Base-by-base conservation (phyloP, 2,888 invertebrate genomes). In the Metellina segmentata region DNA sequence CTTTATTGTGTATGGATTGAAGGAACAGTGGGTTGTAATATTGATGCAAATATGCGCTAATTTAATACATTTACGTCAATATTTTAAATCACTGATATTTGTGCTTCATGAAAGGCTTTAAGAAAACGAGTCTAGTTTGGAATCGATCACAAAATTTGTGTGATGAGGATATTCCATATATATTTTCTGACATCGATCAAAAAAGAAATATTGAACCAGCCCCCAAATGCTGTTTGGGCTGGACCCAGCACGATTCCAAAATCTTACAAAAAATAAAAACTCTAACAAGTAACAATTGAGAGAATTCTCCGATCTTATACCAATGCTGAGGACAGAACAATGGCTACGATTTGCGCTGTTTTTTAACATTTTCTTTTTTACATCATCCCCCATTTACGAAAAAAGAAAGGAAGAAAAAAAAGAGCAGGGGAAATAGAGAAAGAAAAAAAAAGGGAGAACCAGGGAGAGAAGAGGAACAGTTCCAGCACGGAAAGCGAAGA, bases 381-480 rank as follows among this genome's bases (percentile, higher is more conserved):
- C 83, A 83, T 83, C 72, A 87, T 20, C 87, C 78, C 79, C 69
- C 49, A n/a, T 77, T 48, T 19, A 49, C 20, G 51, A 70, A 69
- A 34, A 34, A 77, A 85, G n/a, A n/a, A n/a, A n/a, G n/a, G n/a
- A n/a, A n/a, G n/a, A n/a, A n/a, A 61, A 83, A 16, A 72, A 72
- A 69, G 9, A 19, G 34, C 74, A 71, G n/a, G 19, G 16, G 75
- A 75, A 49, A 71, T 61, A 75, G 61, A 81, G 6, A 77, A 48
- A 82, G 71, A 83, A 86, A 53, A 72, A 49, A 48, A 83, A 79
- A 72, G 82, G 71, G 82, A 87, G 77, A 74, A 81, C 75, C 19
- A 53, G 75, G 82, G 75, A 74, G 82, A 70, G 51, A 77, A 71
- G 51, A 71, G 52, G 70, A 34, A 34, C 34, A 34, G 34, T 34